Evolutionary conservation across 1,140 invertebrate genomes (phyloP), one percentile per base, ranked within the genome.

Genomic region (Diachasmimorpha longicaudata): DNA sequence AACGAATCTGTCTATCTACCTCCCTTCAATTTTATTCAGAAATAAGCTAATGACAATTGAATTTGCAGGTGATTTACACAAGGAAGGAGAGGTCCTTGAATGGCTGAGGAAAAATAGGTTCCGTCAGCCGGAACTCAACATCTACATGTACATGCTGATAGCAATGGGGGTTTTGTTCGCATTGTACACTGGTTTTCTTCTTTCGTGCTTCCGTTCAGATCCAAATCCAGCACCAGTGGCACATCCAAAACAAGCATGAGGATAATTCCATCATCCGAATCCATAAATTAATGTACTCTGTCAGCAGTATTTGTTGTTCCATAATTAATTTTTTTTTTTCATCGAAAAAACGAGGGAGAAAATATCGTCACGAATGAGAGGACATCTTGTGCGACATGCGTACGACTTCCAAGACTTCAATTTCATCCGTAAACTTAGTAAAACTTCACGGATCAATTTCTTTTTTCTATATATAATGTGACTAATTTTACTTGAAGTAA

Each of bases 61-160:
- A 9, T 78, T 68, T 63, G 0, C 25, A 96, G 95, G 96, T 78
- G 94, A 97, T 81, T 84, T 97, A 58, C 92, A 93, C 83, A 93
- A 92, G 16, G 96, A 97, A 89, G 91, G 93, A 6, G 95, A 96
- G 83, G 96, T 98, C n/a, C 87, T 98, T 58, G 96, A 97, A 80
- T 98, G 96, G 96, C 87, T 98, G 55, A 92, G 95, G 77, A 97
- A 97, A 87, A 98, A 98, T 87, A 92, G 97, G 74, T 98, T 97
- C 89, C 91, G 96, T 36, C 96, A 97, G 82, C 96, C 96, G 0
- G 97, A 98, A 87, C 87, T 98, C 16, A 98, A 97, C 83, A 92
- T 98, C 75, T 98, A 98, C 85, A 97, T 98, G 96, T 98, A 97
- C 85, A 96, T 95, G 70, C 90, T 98, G 79, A 93, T 96, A 81